A percentile compares a stretch with the other conserved stretches of the same genome.
Conservation (phyloP, 2,113 vertebrate species). For the Fulmarus glacialis region DNA sequence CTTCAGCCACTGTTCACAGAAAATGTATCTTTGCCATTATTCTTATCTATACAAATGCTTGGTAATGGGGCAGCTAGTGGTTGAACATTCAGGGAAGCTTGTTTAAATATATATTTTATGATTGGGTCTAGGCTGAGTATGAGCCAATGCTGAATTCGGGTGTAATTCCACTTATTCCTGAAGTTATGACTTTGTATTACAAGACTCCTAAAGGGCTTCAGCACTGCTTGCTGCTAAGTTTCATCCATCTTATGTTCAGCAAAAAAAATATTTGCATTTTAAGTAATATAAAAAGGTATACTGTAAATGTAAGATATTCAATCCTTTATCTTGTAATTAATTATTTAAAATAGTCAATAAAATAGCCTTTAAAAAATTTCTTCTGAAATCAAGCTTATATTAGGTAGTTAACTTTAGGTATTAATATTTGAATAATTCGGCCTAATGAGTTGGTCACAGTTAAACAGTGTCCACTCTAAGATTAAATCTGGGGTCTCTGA, state of each 20-base stretch:
- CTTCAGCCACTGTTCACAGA: background rate
- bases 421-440: background rate
- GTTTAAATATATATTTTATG: background rate
- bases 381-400: background rate
- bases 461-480: background rate
- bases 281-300: background rate
- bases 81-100: background rate
- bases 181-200: background rate
- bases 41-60: background rate
- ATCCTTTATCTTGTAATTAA: background rate
- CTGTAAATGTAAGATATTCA: background rate
- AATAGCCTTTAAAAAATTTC: background rate
- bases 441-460: background rate
- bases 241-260: background rate
- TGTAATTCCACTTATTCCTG: background rate
- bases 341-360: background rate
- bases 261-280: background rate
- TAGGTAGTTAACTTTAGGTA: background rate
- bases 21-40: background rate
- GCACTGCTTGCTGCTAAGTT: background rate
- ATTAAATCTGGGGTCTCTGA: background rate
- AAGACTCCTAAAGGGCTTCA: background rate
- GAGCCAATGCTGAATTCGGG: background rate
- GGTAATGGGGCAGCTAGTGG: background rate
- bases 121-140: background rate